These are phyloP conservation scores for Ctenosaura bakeri DNA, from an alignment of 2,797 vertebrate genomes.

Conservation along the genomic window DNA sequence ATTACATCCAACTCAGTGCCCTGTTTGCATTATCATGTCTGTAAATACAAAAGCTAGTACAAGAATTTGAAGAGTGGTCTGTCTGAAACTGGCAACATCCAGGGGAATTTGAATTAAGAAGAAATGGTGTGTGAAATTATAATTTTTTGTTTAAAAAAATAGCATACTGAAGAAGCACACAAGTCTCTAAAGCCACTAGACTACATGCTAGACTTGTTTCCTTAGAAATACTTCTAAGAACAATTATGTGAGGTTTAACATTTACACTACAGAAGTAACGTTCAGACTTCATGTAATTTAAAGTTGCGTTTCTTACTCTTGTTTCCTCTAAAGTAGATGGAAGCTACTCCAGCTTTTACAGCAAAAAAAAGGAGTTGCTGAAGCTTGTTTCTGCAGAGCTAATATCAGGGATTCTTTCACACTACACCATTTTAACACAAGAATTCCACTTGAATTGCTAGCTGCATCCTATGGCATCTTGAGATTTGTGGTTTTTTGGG, in stretches of 20 bases:
- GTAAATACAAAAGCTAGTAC: constrained; percentile 50
- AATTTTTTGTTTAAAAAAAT: neutral
- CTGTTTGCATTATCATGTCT: constrained; percentile 25
- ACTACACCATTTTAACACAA: too few relatives aligned
- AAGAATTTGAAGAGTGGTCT: constrained; percentile 40
- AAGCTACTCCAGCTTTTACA: neutral
- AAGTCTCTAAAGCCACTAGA: constrained; percentile 21
- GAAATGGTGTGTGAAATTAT: constrained; percentile 44
- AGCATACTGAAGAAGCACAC: neutral
- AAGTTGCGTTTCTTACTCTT: neutral
- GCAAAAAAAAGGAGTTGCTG: too few relatives aligned
- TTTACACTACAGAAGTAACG: neutral
- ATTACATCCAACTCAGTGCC: constrained; percentile 57
- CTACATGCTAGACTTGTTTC: neutral
- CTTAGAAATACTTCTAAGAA: constrained; percentile 43
- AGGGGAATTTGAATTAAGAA: constrained; percentile 37
- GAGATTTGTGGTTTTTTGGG: too few relatives aligned
- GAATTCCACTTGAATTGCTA: too few relatives aligned
- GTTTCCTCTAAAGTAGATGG: neutral
- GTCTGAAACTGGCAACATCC: constrained; percentile 22
- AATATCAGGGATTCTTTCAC: neutral
- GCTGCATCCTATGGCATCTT: too few relatives aligned
- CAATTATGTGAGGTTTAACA: neutral
- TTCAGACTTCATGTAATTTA: neutral
- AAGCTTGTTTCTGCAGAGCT: too few relatives aligned